Evolutionary conservation across 2,888 invertebrate species (phyloP).

Genomic region (Eilema caniola): DNA sequence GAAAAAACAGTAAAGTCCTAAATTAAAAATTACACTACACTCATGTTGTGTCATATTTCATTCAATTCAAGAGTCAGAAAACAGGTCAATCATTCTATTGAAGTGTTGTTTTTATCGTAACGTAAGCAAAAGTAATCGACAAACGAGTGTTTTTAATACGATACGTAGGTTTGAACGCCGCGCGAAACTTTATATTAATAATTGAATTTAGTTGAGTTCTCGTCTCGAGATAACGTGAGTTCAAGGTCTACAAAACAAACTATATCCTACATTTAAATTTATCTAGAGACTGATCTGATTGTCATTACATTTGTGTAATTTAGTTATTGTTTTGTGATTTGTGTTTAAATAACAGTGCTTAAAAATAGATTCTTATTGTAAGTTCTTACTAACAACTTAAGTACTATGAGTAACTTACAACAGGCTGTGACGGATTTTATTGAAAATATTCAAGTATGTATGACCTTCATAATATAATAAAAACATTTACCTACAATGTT

Average conservation of each 20-base stretch:
- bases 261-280: neutral
- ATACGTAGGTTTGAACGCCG: conserved; percentile 1
- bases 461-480: conserved; percentile 13
- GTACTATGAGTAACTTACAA: conserved; percentile 65
- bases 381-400: neutral
- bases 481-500: no score
- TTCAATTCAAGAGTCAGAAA: neutral
- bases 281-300: neutral
- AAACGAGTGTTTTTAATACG: neutral
- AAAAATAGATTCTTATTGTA: neutral
- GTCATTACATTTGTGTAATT: neutral
- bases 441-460: conserved; percentile 66
- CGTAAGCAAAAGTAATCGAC: no score
- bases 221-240: conserved; percentile 10
- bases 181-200: neutral
- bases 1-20: neutral
- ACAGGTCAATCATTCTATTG: neutral
- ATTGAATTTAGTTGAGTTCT: neutral
- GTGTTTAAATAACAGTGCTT: neutral
- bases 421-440: conserved; percentile 61
- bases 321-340: neutral
- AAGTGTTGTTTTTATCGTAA: no score
- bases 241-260: conserved; percentile 10
- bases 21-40: neutral
- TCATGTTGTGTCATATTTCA: neutral